Evolutionary conservation across 1,140 invertebrate species (phyloP).

Genomic region (Bombus waltoni): DNA sequence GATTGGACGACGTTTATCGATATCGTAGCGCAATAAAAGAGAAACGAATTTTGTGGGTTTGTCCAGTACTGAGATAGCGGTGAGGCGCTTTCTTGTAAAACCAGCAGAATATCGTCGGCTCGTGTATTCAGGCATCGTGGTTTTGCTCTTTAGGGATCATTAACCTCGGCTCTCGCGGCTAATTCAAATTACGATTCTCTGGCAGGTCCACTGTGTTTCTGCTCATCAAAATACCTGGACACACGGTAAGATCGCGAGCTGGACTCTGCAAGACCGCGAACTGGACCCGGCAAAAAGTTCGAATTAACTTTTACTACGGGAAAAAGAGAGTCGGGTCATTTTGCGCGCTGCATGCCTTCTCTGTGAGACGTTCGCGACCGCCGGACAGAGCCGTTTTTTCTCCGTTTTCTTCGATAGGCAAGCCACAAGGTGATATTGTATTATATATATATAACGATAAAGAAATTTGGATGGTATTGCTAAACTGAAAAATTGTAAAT

Average conservation of each 20-base stretch:
- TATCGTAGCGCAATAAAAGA: slow-evolving; percentile 34
- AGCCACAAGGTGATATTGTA: not conserved
- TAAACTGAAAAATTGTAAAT: too few species aligned
- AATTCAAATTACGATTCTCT: slow-evolving; percentile 81
- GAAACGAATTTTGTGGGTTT: slow-evolving; percentile 51
- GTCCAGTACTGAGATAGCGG: slow-evolving; percentile 46
- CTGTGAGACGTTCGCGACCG: slow-evolving; percentile 44
- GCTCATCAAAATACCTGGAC: slow-evolving; percentile 82
- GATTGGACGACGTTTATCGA: slow-evolving; percentile 38
- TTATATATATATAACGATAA: not conserved
- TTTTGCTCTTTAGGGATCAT: slow-evolving; percentile 80
- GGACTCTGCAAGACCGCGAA: not conserved
- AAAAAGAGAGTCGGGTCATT: slow-evolving; percentile 62
- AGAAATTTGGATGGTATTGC: not conserved
- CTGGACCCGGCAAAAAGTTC: slow-evolving; percentile 56
- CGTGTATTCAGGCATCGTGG: slow-evolving; percentile 44
- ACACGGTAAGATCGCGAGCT: slow-evolving; percentile 53
- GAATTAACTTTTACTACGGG: slow-evolving; percentile 77
- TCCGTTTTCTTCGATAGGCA: not conserved
- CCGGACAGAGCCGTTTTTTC: slow-evolving; percentile 18
- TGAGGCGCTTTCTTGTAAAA: slow-evolving; percentile 60
- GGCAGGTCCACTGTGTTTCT: slow-evolving; percentile 52
- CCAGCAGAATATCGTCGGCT: slow-evolving; percentile 64
- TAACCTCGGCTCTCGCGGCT: slow-evolving; percentile 79
- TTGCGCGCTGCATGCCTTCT: slow-evolving; percentile 26